Percentiles rank a stretch among this genome's conserved stretches.
Evolutionary conservation across 2,888 invertebrate genomes (phyloP).

Genomic region (Ormyrus pomaceus): DNA sequence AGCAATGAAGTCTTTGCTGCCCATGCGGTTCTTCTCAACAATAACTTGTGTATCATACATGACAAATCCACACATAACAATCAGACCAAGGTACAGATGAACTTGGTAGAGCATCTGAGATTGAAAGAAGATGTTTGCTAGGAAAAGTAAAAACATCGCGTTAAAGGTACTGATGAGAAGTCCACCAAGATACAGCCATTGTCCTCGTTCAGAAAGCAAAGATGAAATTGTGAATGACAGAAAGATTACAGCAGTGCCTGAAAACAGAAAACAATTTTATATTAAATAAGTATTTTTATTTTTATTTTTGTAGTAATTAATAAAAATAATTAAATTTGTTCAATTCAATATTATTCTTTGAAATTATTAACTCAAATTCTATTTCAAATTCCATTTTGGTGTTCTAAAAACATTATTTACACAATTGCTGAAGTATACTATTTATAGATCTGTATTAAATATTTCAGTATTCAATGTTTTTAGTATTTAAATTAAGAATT

Average conservation of each 20-base stretch:
- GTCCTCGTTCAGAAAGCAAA: conserved; percentile 90
- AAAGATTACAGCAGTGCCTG: conserved; percentile 89
- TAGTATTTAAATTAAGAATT: background rate
- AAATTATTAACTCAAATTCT: no score
- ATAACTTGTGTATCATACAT: conserved; percentile 98
- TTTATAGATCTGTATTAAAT: background rate
- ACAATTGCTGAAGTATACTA: background rate
- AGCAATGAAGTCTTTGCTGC: conserved; percentile 94
- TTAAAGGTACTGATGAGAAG: conserved; percentile 89
- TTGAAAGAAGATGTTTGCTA: conserved; percentile 91
- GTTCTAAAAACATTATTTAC: no score
- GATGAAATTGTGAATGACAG: conserved; percentile 93
- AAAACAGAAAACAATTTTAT: conserved; percentile 24
- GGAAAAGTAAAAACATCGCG: conserved; percentile 85
- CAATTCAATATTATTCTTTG: no score
- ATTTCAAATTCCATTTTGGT: no score
- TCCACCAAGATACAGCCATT: conserved; percentile 94
- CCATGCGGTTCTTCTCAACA: conserved; percentile 92
- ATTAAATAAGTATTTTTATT: no score
- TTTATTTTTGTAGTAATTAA: no score
- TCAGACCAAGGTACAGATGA: conserved; percentile 91
- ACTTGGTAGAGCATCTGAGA: conserved; percentile 88
- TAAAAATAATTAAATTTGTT: no score
- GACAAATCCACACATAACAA: conserved; percentile 95
- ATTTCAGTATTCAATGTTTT: background rate